A percentile compares a stretch with the other conserved stretches of the same genome.
Conservation (phyloP, 2,797 vertebrate species). For the Parauchenoglanis ngamensis region DNA sequence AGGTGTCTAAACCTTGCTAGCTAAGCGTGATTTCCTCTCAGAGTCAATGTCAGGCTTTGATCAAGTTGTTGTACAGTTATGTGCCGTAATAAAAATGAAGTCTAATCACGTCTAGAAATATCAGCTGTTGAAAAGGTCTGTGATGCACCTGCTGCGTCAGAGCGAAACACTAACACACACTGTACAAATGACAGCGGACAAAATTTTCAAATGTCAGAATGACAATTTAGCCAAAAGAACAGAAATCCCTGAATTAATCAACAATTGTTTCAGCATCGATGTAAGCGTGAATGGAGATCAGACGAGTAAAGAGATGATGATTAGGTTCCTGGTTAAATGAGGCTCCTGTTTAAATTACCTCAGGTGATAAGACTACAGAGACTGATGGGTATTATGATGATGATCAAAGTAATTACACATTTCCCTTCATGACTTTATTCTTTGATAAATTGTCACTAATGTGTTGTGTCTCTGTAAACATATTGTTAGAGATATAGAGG, state of each 20-base stretch:
- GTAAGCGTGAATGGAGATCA: background rate
- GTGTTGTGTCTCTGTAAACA: background rate
- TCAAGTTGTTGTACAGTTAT: background rate
- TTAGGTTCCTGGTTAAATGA: background rate
- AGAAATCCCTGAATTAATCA: no score
- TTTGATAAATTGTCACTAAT: slow-evolving; percentile 2
- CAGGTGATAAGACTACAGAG: slow-evolving; percentile 11
- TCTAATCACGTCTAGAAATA: background rate
- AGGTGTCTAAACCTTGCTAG: background rate
- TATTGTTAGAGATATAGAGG: background rate
- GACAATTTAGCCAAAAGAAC: background rate
- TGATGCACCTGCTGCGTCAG: background rate
- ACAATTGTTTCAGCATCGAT: background rate
- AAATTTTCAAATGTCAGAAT: background rate
- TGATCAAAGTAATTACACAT: slow-evolving; percentile 17
- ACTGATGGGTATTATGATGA: slow-evolving; percentile 1
- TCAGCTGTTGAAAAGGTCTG: no score
- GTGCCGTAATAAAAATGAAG: background rate
- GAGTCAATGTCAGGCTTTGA: background rate
- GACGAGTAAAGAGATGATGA: background rate
- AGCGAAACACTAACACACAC: background rate
- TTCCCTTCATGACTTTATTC: background rate
- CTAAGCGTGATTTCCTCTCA: background rate
- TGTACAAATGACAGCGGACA: background rate
- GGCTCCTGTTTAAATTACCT: slow-evolving; percentile 21